phyloP scores from a whole-genome alignment of 2,888 invertebrate species.

The Zaprionus lineosus region DNA sequence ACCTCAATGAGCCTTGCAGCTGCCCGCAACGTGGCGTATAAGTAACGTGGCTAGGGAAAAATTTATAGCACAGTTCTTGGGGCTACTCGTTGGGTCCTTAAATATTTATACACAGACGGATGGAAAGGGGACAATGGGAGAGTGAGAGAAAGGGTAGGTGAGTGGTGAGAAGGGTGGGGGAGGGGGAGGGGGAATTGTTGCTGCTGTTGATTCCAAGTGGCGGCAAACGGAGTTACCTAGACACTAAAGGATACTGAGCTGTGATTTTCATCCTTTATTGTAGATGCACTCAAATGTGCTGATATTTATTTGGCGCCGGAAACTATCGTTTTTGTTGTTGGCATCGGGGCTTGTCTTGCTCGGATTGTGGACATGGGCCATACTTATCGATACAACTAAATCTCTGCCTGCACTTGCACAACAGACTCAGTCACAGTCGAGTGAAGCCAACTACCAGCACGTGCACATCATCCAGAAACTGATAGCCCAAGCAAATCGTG shows the following conservation, averaged over 20 bases:
- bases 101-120: constrained; percentile 76
- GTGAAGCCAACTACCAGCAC: constrained; percentile 68
- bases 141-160: too few relatives aligned
- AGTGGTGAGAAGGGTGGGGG: too few relatives aligned
- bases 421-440: constrained; percentile 20
- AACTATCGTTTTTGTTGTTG: constrained; percentile 80
- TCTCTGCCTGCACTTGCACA: constrained; percentile 30
- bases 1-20: constrained; percentile 63
- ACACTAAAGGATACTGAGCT: too few relatives aligned
- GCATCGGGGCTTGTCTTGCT: constrained; percentile 77
- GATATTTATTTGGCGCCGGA: constrained; percentile 81
- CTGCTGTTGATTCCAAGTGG: too few relatives aligned
- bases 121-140: too few relatives aligned
- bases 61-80: constrained; percentile 62
- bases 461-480: constrained; percentile 81
- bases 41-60: constrained; percentile 52
- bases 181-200: too few relatives aligned
- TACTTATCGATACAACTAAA: constrained; percentile 71
- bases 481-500: constrained; percentile 82
- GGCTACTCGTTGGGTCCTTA: constrained; percentile 70
- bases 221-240: too few relatives aligned
- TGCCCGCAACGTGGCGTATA: constrained; percentile 63
- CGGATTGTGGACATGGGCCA: constrained; percentile 82
- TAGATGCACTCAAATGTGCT: constrained; percentile 82
- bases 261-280: too few relatives aligned